Evolutionary conservation across 1,140 invertebrate species (phyloP).

Genomic region (Drosophila sucinea): DNA sequence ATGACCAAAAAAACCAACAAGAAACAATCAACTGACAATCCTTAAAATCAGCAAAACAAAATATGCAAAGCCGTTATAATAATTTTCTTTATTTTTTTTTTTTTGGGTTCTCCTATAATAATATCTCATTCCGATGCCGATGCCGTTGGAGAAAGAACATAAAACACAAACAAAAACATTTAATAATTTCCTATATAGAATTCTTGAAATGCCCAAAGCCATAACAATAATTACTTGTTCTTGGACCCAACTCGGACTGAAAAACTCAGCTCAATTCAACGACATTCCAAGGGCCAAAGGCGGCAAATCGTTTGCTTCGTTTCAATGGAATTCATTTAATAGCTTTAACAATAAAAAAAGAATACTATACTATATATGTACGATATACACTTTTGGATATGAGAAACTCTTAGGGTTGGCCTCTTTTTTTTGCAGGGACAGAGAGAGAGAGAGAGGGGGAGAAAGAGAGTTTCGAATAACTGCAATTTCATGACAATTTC

Average conservation of each 20-base stretch:
- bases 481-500: conserved; percentile 34
- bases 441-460: conserved; percentile 17
- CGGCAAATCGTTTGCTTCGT: conserved; percentile 17
- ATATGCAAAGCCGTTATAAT: conserved; percentile 23
- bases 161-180: conserved; percentile 21
- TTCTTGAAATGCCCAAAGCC: conserved; percentile 42
- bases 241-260: conserved; percentile 11
- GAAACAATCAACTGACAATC: not conserved
- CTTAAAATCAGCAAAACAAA: conserved; percentile 4
- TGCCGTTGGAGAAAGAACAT: conserved; percentile 19
- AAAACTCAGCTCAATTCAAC: conserved; percentile 13
- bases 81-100: not conserved
- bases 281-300: conserved; percentile 50
- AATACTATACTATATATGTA: conserved; percentile 19
- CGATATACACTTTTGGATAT: conserved; percentile 9
- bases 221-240: conserved; percentile 47
- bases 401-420: conserved; percentile 13
- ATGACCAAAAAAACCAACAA: not conserved
- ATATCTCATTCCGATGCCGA: conserved; percentile 13
- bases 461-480: conserved; percentile 51
- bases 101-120: conserved; percentile 17
- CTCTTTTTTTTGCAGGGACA: not conserved
- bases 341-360: conserved; percentile 37
- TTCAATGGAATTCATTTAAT: conserved; percentile 50
- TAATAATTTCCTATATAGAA: conserved; percentile 43